phyloP scores from a whole-genome alignment of 2,888 invertebrate genomes.

The Auanema sp. region DNA sequence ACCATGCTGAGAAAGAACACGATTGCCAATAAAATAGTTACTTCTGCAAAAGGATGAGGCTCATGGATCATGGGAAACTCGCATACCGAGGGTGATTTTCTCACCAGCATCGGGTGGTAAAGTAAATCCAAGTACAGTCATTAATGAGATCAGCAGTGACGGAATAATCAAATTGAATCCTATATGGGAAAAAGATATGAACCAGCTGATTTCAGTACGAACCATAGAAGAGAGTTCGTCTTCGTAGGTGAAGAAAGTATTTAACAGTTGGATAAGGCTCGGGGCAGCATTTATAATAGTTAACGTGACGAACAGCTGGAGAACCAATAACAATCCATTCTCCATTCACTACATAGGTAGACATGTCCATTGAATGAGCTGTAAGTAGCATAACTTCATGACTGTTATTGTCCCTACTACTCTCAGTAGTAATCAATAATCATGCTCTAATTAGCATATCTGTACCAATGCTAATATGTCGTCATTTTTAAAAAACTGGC shows the following conservation, averaged over 20 bases:
- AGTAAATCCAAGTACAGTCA: conserved; percentile 96
- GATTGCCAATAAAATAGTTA: conserved; percentile 76
- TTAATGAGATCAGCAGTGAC: conserved; percentile 95
- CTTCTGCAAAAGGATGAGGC: conserved; percentile 39
- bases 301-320: conserved; percentile 64
- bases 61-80: background rate
- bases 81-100: conserved; percentile 88
- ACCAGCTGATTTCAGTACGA: background rate
- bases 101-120: conserved; percentile 98
- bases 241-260: conserved; percentile 89
- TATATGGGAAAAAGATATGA: conserved; percentile 3
- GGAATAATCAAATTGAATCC: conserved; percentile 99
- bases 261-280: conserved; percentile 69
- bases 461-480: background rate
- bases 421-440: no score
- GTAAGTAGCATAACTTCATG: conserved; percentile 13
- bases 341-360: conserved; percentile 54
- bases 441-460: background rate
- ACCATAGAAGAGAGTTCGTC: conserved; percentile 93
- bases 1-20: conserved; percentile 96
- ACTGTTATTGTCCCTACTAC: no score
- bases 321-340: conserved; percentile 58
- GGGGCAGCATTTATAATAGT: conserved; percentile 80
- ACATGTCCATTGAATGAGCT: conserved; percentile 53
- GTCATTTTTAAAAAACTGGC: background rate